Base-by-base conservation (phyloP, 2,113 vertebrate species). In the Chaenogobius annularis region DNA sequence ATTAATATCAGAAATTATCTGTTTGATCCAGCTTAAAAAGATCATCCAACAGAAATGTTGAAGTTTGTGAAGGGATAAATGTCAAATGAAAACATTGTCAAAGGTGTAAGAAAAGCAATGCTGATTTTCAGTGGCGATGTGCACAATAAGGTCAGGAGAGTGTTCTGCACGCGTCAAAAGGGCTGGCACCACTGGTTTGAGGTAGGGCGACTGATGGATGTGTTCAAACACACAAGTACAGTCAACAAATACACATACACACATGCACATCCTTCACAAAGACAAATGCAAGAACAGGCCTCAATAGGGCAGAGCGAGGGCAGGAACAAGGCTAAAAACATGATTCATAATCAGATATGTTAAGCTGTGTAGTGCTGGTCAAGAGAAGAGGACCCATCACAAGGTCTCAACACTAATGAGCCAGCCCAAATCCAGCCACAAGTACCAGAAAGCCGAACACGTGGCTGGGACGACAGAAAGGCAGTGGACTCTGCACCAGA, bases 181-280 rank as follows among this genome's bases (percentile, higher is more conserved):
- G 83, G 85, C 89, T 92, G 91, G 92, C 91, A 92, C 90, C 85
- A 88, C 92, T 92, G 91, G 93, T 88, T 87, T 94, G 92, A 94
- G 92, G 92, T 93, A 93, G 91, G 91, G 89, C 84, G 91, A 94
- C 90, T 87, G 83, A 89, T 88, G 86, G 83, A 90, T 91, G 85
- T 89, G 84, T 86, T 82, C 79, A 78, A 79, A 89, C 83, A 52
- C 69, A 75, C 63, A 77, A 23, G n/a, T 50, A 70, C 48, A 15
- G 26, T 62, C 68, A 69, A 74, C 59, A 69, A 8, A 65, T 22
- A 44, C 66, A 58, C n/a, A 26, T 54, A 65, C 78, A 54, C 12
- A 61, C 66, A 66, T 74, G 50, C 58, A 80, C 78, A 83, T 73
- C 67, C 40, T 9, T 75, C 77, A 82, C 84, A 74, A 83, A 87